Conservation (phyloP, 92 coral and sea anemone species). For the Actinernus sp. region DNA sequence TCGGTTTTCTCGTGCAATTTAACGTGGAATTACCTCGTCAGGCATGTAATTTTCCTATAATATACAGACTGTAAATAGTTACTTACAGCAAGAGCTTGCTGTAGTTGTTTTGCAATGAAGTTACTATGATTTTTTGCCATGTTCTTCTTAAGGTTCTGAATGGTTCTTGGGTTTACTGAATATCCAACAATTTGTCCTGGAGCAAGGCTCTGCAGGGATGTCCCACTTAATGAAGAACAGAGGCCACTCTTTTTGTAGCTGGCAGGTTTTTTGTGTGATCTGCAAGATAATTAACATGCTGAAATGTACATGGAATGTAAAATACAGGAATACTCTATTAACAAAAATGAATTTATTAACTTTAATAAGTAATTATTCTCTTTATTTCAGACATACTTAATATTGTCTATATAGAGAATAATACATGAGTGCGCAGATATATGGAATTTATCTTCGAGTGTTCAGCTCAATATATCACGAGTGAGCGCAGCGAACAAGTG, state of each 20-base stretch:
- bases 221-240: not conserved
- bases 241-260: constrained; percentile 11
- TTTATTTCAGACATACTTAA: too few relatives aligned
- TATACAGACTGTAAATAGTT: too few relatives aligned
- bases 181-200: constrained; percentile 14
- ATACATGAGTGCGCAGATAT: not conserved
- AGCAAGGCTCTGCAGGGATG: constrained; percentile 9
- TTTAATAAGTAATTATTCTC: not conserved
- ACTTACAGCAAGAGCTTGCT: not conserved
- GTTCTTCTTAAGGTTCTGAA: constrained; percentile 13
- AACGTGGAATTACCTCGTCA: too few relatives aligned
- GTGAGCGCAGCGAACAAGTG: too few relatives aligned
- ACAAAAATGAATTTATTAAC: constrained; percentile 7
- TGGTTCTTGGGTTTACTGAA: constrained; percentile 19
- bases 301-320: too few relatives aligned
- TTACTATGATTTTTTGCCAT: not conserved
- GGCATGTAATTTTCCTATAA: too few relatives aligned
- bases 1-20: too few relatives aligned
- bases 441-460: too few relatives aligned
- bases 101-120: not conserved
- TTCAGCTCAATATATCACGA: too few relatives aligned
- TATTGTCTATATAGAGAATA: too few relatives aligned
- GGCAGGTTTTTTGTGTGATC: constrained; percentile 11
- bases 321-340: too few relatives aligned
- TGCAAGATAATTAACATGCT: not conserved